Percentiles rank a stretch among this genome's conserved stretches.
Evolutionary conservation across 2,797 vertebrate species (phyloP).

Genomic region (Chelidonichthys spinosus): DNA sequence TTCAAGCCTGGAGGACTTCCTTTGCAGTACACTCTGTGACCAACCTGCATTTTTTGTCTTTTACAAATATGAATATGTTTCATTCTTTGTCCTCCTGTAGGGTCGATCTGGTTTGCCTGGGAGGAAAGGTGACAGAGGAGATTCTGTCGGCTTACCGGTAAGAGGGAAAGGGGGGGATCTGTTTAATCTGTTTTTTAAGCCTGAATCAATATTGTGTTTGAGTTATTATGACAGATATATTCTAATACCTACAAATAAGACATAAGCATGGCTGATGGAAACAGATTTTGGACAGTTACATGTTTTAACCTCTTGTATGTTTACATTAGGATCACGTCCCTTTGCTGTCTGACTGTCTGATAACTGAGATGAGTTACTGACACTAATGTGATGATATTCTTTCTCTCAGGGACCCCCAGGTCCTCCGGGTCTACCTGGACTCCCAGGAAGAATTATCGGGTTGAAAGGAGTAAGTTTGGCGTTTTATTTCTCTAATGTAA

Average conservation of each 20-base stretch:
- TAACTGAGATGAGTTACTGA: not conserved
- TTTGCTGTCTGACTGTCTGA: not conserved
- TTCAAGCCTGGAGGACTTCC: too few relatives aligned
- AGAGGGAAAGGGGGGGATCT: slow-evolving; percentile 50
- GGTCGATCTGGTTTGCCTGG: slow-evolving; percentile 91
- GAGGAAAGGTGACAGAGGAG: slow-evolving; percentile 90
- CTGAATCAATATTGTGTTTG: not conserved
- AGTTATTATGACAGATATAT: not conserved
- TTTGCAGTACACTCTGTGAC: too few relatives aligned
- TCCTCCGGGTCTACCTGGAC: slow-evolving; percentile 89
- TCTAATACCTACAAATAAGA: not conserved
- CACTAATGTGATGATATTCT: not conserved
- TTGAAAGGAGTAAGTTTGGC: slow-evolving; percentile 90
- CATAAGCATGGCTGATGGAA: not conserved
- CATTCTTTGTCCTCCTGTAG: slow-evolving; percentile 70
- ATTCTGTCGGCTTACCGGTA: slow-evolving; percentile 79
- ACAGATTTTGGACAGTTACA: not conserved
- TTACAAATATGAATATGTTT: not conserved
- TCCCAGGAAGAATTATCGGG: slow-evolving; percentile 85
- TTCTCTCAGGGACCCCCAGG: slow-evolving; percentile 87
- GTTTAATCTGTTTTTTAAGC: not conserved
- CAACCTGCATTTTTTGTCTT: not conserved
- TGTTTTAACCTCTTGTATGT: not conserved
- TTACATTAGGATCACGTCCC: not conserved
- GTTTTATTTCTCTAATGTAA: slow-evolving; percentile 4